Evolutionary conservation across 2,888 invertebrate species (phyloP).

Genomic region (Drosophila subsilvestris): DNA sequence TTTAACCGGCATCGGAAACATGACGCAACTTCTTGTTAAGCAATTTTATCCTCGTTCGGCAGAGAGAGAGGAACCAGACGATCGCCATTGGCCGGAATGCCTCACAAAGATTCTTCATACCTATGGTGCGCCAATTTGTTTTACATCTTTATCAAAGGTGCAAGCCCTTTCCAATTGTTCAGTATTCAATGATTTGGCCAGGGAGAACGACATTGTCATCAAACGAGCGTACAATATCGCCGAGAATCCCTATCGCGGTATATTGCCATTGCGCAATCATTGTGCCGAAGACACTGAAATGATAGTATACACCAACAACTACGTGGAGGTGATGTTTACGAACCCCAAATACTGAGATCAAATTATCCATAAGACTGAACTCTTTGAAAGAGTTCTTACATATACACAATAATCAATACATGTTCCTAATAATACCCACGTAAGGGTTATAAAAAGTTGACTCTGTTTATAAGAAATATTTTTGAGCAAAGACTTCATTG

Average conservation of each 20-base stretch:
- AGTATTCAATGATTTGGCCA: slow-evolving; percentile 44
- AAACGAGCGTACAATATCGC: slow-evolving; percentile 54
- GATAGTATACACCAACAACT: slow-evolving; percentile 77
- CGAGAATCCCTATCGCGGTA: slow-evolving; percentile 76
- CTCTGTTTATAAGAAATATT: background rate
- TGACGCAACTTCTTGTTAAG: slow-evolving; percentile 4
- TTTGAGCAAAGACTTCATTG: background rate
- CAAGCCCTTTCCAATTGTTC: slow-evolving; percentile 71
- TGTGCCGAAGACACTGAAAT: slow-evolving; percentile 59
- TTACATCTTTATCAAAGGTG: slow-evolving; percentile 73
- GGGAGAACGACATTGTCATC: slow-evolving; percentile 43
- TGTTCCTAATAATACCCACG: too few relatives aligned
- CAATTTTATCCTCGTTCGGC: slow-evolving; percentile 11
- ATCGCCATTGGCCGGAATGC: slow-evolving; percentile 66
- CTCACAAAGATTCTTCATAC: slow-evolving; percentile 59
- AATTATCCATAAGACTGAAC: background rate
- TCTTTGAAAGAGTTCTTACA: background rate
- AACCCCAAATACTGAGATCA: background rate
- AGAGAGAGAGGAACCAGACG: background rate
- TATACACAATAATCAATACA: background rate
- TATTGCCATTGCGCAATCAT: slow-evolving; percentile 69
- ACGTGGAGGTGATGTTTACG: slow-evolving; percentile 70
- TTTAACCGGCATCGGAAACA: slow-evolving; percentile 57
- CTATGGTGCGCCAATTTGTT: slow-evolving; percentile 72
- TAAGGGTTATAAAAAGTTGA: background rate